Percentiles rank a stretch among this genome's conserved stretches.
phyloP scores from a whole-genome alignment of 2,888 invertebrate genomes.

The Frankliniella fusca region DNA sequence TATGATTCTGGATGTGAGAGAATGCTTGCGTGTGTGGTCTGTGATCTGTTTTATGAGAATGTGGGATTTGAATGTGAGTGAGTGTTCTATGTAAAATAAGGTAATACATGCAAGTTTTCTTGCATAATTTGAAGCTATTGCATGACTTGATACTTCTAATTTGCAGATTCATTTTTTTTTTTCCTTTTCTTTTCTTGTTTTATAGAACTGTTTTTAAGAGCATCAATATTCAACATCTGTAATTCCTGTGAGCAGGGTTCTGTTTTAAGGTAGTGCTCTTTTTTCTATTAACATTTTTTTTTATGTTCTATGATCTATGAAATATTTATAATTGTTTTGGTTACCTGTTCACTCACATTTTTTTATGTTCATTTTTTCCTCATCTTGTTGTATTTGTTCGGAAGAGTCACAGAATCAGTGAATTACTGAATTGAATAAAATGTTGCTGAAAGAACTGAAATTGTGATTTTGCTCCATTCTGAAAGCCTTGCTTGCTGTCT shows the following conservation, averaged over 20 bases:
- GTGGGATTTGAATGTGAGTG: not conserved
- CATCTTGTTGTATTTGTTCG: not conserved
- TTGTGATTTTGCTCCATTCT: not conserved
- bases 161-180: not conserved
- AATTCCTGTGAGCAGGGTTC: not conserved
- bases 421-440: constrained; percentile 3
- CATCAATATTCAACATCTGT: not conserved
- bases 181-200: not conserved
- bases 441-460: not conserved
- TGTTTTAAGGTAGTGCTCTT: not conserved
- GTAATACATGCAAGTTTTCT: not conserved
- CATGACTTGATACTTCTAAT: not conserved
- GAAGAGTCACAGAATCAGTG: not conserved
- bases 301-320: constrained; percentile 7
- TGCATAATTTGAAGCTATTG: not conserved
- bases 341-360: constrained; percentile 25
- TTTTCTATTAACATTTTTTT: constrained; percentile 17
- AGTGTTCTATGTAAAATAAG: not conserved
- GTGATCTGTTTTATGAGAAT: constrained; percentile 1
- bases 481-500: not conserved
- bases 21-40: not conserved
- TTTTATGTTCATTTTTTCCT: not conserved
- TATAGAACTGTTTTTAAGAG: not conserved
- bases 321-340: constrained; percentile 13
- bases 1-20: not conserved